Conservation (phyloP, 2,888 invertebrate species). For the Cephus pygmeus region DNA sequence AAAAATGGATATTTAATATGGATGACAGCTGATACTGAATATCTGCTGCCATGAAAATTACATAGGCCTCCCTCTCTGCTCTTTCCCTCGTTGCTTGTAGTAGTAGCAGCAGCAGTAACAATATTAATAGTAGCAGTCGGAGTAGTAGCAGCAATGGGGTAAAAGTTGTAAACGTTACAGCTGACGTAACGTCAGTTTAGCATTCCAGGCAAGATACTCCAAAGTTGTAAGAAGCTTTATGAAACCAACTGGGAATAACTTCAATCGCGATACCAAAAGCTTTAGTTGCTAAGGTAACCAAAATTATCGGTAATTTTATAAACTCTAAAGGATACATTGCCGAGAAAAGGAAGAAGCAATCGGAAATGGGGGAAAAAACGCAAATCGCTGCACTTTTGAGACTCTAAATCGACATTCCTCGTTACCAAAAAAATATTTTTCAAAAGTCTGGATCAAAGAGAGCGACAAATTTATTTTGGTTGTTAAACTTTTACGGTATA, state of each 20-base stretch:
- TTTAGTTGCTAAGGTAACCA: background rate
- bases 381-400: background rate
- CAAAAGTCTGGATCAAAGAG: background rate
- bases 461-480: background rate
- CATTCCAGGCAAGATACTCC: background rate
- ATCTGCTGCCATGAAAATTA: background rate
- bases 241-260: background rate
- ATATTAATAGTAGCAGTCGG: background rate
- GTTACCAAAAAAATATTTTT: background rate
- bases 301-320: background rate
- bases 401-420: background rate
- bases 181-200: background rate
- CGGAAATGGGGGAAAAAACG: background rate
- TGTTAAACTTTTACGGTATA: background rate
- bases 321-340: no score
- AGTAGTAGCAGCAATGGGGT: background rate
- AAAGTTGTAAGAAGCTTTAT: background rate
- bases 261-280: background rate
- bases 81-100: background rate
- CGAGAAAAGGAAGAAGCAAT: no score
- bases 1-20: background rate
- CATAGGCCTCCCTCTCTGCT: background rate
- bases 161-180: background rate
- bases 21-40: background rate
- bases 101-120: background rate